Conservation (phyloP, 2,888 invertebrate species). For the Phalangium opilio region DNA sequence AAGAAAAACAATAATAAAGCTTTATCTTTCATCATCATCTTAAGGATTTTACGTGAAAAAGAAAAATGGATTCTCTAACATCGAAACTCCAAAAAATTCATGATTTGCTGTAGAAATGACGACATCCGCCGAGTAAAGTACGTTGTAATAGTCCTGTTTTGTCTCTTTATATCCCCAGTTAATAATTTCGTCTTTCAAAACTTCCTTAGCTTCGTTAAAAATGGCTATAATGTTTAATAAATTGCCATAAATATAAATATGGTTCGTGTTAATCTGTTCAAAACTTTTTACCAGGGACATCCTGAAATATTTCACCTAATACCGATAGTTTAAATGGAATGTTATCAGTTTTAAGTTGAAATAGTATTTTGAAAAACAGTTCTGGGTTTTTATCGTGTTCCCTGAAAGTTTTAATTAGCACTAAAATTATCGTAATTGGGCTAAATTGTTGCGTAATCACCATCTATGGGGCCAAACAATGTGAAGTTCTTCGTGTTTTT, state of each 20-base stretch:
- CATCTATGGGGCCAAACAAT: slow-evolving; percentile 62
- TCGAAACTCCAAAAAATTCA: slow-evolving; percentile 60
- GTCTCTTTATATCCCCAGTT: slow-evolving; percentile 44
- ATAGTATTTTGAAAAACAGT: slow-evolving; percentile 40
- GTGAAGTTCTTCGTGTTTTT: slow-evolving; percentile 32
- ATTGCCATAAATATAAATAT: background rate
- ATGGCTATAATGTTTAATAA: slow-evolving; percentile 28
- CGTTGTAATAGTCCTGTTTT: slow-evolving; percentile 42
- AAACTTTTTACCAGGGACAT: slow-evolving; percentile 36
- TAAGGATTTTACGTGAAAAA: too few species aligned
- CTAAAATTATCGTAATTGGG: background rate
- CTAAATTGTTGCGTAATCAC: slow-evolving; percentile 24
- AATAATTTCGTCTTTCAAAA: slow-evolving; percentile 31
- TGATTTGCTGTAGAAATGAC: slow-evolving; percentile 56
- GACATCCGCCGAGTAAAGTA: slow-evolving; percentile 43
- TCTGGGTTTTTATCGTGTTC: slow-evolving; percentile 60
- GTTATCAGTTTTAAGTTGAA: slow-evolving; percentile 32
- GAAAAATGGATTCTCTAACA: slow-evolving; percentile 37
- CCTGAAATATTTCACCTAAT: slow-evolving; percentile 42
- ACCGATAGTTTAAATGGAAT: slow-evolving; percentile 43
- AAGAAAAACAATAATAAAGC: slow-evolving; percentile 17
- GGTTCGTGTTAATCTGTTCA: background rate
- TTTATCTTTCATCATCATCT: too few species aligned
- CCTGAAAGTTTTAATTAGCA: slow-evolving; percentile 30
- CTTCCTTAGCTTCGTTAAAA: slow-evolving; percentile 40